Conservation (phyloP, 2,797 vertebrate genomes). For the Buceros bicornis region DNA sequence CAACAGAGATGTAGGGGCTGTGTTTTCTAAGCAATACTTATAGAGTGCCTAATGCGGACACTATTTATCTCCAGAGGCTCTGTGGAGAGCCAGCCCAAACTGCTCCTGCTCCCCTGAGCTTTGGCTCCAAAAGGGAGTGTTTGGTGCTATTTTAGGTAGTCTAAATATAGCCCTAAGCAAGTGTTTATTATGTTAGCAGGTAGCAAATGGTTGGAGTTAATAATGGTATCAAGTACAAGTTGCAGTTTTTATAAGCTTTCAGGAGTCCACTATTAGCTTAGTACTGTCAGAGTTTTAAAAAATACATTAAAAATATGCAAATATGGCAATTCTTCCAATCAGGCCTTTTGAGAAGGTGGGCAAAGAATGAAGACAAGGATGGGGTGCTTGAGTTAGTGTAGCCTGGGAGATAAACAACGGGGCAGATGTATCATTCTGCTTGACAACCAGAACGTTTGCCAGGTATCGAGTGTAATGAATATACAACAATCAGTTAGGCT, state of each 20-base stretch:
- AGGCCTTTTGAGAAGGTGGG: not conserved
- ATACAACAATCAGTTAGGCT: constrained; percentile 14
- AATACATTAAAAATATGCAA: not conserved
- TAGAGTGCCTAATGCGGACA: not conserved
- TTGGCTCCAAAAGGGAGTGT: not conserved
- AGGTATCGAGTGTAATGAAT: constrained; percentile 39
- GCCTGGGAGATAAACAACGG: constrained; percentile 63
- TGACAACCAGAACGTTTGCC: constrained; percentile 52
- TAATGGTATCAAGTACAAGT: not conserved
- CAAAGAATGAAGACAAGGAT: not conserved
- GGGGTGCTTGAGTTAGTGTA: not conserved
- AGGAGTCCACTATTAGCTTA: not conserved
- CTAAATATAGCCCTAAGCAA: constrained; percentile 1
- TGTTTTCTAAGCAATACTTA: not conserved
- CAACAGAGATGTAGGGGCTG: not conserved
- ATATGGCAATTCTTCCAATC: not conserved
- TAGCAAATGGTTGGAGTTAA: not conserved
- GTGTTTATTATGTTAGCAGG: constrained; percentile 24
- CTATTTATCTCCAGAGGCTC: not conserved
- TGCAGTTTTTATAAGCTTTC: not conserved
- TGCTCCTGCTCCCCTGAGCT: not conserved
- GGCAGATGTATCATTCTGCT: constrained; percentile 66
- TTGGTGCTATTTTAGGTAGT: constrained; percentile 30
- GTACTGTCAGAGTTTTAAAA: not conserved
- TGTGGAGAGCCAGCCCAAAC: not conserved